phyloP scores from a whole-genome alignment of 37 sponge, comb jelly and placozoan genomes.

The Diacarnus erythraeanus region DNA sequence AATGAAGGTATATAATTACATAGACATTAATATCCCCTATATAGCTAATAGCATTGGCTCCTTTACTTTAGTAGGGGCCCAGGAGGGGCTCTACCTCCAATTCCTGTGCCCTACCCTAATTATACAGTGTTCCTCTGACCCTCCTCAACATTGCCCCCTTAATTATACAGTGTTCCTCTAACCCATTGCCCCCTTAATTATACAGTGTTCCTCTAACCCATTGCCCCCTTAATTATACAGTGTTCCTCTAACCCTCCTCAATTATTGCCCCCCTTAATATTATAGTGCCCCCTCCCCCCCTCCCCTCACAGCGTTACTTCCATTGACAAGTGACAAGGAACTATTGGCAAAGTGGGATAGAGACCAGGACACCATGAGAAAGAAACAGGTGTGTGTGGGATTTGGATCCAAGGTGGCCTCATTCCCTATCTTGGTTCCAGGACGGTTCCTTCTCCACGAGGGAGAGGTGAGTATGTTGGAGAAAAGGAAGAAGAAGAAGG shows the following conservation, averaged over 20 bases:
- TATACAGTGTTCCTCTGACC: too few species aligned
- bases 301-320: slow-evolving; percentile 16
- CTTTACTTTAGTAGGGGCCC: too few species aligned
- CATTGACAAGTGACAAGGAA: slow-evolving; percentile 35
- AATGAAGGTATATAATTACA: too few species aligned
- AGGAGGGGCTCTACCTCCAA: too few species aligned
- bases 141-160: too few species aligned
- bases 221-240: neutral
- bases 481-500: slow-evolving; percentile 52
- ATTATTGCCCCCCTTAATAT: too few species aligned
- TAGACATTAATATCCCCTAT: too few species aligned
- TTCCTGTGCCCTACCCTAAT: too few species aligned
- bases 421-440: slow-evolving; percentile 38
- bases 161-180: too few species aligned
- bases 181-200: neutral
- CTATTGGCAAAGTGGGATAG: slow-evolving; percentile 22
- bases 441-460: slow-evolving; percentile 50
- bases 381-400: slow-evolving; percentile 28
- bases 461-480: slow-evolving; percentile 56
- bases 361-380: slow-evolving; percentile 22
- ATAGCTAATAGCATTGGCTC: too few species aligned
- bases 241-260: neutral
- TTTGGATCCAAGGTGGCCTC: slow-evolving; percentile 37
- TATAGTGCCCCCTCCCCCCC: neutral
- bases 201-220: neutral